Percentiles rank a stretch among this genome's conserved stretches.
Evolutionary conservation across 2,797 vertebrate genomes (phyloP).

Genomic region (Lithobates pipiens): DNA sequence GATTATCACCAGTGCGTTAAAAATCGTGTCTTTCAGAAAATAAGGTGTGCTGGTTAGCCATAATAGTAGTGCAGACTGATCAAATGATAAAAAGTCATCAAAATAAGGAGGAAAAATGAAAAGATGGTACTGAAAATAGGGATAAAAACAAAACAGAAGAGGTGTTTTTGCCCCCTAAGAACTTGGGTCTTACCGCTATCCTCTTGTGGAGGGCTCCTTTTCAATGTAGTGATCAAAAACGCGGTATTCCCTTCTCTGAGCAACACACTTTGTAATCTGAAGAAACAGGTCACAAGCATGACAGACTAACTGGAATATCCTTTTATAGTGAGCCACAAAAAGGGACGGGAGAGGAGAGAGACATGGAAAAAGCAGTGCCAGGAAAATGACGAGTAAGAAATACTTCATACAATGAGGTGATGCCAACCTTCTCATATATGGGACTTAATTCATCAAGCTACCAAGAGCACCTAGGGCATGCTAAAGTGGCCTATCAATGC

Average conservation of each 20-base stretch:
- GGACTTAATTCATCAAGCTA: no score
- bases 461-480: no score
- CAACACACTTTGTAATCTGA: slow-evolving; percentile 87
- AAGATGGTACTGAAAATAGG: slow-evolving; percentile 9
- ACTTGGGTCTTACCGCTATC: slow-evolving; percentile 81
- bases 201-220: slow-evolving; percentile 81
- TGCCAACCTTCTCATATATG: neutral
- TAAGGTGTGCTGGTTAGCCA: slow-evolving; percentile 48
- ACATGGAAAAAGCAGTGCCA: slow-evolving; percentile 16
- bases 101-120: slow-evolving; percentile 22
- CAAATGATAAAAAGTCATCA: slow-evolving; percentile 20
- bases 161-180: slow-evolving; percentile 39
- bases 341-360: slow-evolving; percentile 27
- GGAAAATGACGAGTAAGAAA: slow-evolving; percentile 18
- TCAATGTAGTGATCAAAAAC: slow-evolving; percentile 81
- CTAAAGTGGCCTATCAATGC: no score
- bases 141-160: slow-evolving; percentile 19
- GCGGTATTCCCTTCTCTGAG: slow-evolving; percentile 86
- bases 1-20: slow-evolving; percentile 28
- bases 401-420: neutral
- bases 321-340: slow-evolving; percentile 18
- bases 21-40: slow-evolving; percentile 19
- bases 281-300: slow-evolving; percentile 71
- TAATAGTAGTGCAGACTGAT: slow-evolving; percentile 45
- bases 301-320: slow-evolving; percentile 49